Base-by-base conservation (phyloP, 2,888 invertebrate genomes). In the Desoria tigrina region DNA sequence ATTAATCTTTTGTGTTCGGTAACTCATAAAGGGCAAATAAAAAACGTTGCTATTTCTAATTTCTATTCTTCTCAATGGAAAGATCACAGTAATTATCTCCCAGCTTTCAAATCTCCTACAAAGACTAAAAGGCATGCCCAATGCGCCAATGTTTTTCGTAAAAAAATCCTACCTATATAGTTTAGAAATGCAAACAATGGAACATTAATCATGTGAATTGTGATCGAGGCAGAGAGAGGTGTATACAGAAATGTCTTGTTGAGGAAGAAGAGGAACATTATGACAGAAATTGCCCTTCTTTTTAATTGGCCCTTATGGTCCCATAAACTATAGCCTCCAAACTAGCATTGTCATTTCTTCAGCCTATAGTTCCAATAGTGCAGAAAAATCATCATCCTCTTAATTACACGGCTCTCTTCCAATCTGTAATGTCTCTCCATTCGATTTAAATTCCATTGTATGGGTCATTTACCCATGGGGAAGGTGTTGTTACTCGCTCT, bases 171-270 rank as follows among this genome's bases (percentile, higher is more conserved):
- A 7, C 32, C 11, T 59, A 24, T n/a, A n/a, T 61, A 60, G 32
- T 61, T 28, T 53, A 55, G 63, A 26, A 54, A 61, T 55, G 39
- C 56, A 62, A 69, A 66, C 69, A 69, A 69, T 69, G 32, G 63
- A 45, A 66, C 57, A 69, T 66, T 69, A 69, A 69, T 69, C 61
- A 66, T 61, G 51, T 6, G 24, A 51, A 24, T 51, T 6, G 7
- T 51, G 14, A 21, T 21, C 45, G 21, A 45, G 45, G 6, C 6
- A 32, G 32, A 32, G 32, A 32, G 32, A 32, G 32, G 32, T 32
- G 32, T 32, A 7, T 32, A 32, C 4, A 23, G 6, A 51, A 23
- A 26, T 51, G 51, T 24, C 51, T 51, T 6, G 23, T 16, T 23
- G 51, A 32, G 32, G 16, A 45, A 45, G 6, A 57, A 3, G 18